Conservation (phyloP, 1,140 invertebrate genomes). For the Tribolium madens region DNA sequence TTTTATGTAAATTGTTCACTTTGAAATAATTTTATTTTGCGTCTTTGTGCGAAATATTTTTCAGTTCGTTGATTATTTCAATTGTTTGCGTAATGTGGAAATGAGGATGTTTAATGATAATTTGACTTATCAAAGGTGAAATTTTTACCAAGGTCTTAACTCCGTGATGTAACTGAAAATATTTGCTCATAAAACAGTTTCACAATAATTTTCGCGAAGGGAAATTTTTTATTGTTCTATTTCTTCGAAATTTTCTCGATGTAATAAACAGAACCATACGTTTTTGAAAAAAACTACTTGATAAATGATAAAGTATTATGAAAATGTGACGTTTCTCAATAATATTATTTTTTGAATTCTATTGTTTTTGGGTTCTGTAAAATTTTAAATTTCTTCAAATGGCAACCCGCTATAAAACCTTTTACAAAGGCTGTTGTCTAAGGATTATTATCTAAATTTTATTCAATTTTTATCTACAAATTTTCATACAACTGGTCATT, state of each 20-base stretch:
- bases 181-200: background rate
- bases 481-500: too few relatives aligned
- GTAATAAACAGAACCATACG: too few relatives aligned
- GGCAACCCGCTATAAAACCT: too few relatives aligned
- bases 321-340: too few relatives aligned
- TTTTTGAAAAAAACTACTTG: too few relatives aligned
- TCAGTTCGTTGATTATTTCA: background rate
- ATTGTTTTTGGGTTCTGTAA: too few relatives aligned
- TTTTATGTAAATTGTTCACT: constrained; percentile 5
- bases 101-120: background rate
- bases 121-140: background rate
- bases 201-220: background rate
- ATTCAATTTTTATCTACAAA: too few relatives aligned
- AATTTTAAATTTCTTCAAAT: too few relatives aligned
- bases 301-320: too few relatives aligned
- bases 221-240: background rate
- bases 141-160: constrained; percentile 3
- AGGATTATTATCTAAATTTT: too few relatives aligned
- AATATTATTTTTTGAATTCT: too few relatives aligned
- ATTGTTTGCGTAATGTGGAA: background rate
- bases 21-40: background rate
- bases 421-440: too few relatives aligned
- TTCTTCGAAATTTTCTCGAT: background rate
- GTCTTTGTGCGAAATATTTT: background rate
- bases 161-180: constrained; percentile 10